Evolutionary conservation across 2,797 vertebrate genomes (phyloP).

Genomic region (Bradypodion pumilum): DNA sequence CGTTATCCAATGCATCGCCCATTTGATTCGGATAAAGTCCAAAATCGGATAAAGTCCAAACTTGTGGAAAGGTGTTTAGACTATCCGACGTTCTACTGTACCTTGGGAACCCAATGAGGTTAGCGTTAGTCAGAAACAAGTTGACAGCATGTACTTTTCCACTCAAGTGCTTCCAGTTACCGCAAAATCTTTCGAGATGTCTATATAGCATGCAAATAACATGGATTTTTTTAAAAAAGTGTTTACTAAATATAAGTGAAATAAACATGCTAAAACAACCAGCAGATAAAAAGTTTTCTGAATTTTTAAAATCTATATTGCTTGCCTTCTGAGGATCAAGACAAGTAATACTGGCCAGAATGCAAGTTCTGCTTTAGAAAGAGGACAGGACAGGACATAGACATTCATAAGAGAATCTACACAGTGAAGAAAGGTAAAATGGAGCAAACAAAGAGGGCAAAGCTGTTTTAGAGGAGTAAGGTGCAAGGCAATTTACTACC

Average conservation of each 20-base stretch:
- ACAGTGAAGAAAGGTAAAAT: neutral
- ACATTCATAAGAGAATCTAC: neutral
- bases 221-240: neutral
- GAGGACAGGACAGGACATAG: neutral
- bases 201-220: neutral
- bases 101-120: too few relatives aligned
- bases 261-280: neutral
- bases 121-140: too few relatives aligned
- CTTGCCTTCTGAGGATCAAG: neutral
- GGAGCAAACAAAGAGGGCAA: neutral
- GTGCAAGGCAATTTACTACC: constrained; percentile 1
- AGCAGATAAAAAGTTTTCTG: neutral
- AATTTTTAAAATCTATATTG: neutral
- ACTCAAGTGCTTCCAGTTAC: neutral
- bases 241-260: neutral
- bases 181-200: neutral
- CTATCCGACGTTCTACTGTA: too few relatives aligned
- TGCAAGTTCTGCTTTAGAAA: neutral
- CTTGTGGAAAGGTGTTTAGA: too few relatives aligned
- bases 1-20: too few relatives aligned
- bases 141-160: neutral
- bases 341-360: neutral
- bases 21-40: too few relatives aligned
- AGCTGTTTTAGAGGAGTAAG: neutral
- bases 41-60: too few relatives aligned